These are phyloP conservation scores for Pollenia amentaria DNA, from an alignment of 2,888 invertebrate genomes.

Conservation along the genomic window DNA sequence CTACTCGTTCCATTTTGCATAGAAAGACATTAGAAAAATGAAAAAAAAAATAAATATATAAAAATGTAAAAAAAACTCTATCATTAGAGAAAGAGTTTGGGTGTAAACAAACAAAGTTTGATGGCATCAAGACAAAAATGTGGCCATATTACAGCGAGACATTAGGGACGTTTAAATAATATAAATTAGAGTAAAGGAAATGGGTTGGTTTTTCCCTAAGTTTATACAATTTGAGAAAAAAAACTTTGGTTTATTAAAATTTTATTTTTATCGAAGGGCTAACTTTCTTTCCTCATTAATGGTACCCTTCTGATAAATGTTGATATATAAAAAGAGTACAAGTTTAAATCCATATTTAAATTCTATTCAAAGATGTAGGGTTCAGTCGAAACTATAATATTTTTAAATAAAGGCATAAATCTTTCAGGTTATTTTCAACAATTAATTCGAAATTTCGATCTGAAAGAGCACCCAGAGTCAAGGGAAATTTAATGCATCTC, in stretches of 20 bases:
- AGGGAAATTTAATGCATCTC: too few relatives aligned
- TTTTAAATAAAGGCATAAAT: too few relatives aligned
- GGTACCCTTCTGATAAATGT: too few relatives aligned
- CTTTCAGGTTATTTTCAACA: too few relatives aligned
- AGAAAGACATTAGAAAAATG: constrained; percentile 20
- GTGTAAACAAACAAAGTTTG: constrained; percentile 40
- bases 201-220: background rate
- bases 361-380: too few relatives aligned
- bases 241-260: background rate
- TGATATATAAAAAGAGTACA: too few relatives aligned
- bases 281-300: too few relatives aligned
- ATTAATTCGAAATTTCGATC: too few relatives aligned
- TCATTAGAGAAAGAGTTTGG: constrained; percentile 56
- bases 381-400: too few relatives aligned
- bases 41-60: background rate
- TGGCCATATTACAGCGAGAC: constrained; percentile 32
- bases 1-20: constrained; percentile 7
- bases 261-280: background rate
- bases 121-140: constrained; percentile 26
- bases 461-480: too few relatives aligned
- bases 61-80: background rate
- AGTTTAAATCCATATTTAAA: too few relatives aligned
- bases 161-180: constrained; percentile 4
- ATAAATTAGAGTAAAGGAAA: background rate
- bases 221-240: background rate